phyloP scores from a whole-genome alignment of 2,888 invertebrate species.

The Dendrolimus houi region DNA sequence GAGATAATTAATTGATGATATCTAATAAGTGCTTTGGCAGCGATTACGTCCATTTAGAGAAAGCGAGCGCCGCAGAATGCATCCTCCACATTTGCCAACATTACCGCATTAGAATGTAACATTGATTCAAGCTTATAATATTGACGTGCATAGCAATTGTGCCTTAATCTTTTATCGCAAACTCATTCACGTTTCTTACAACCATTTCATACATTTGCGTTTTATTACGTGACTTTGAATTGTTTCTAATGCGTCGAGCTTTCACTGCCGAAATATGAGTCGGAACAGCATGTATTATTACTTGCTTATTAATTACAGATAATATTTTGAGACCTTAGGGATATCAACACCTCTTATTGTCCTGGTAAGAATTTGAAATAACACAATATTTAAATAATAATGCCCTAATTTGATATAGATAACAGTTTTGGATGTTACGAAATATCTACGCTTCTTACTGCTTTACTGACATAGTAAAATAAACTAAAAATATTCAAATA shows the following conservation, averaged over 20 bases:
- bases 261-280: neutral
- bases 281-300: no score
- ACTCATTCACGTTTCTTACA: conserved; percentile 16
- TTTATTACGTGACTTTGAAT: neutral
- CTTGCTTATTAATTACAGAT: no score
- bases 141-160: conserved; percentile 9
- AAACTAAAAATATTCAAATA: no score
- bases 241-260: neutral
- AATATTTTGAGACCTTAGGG: no score
- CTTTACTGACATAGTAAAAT: no score
- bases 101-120: conserved; percentile 21
- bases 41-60: conserved; percentile 29
- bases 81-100: conserved; percentile 21
- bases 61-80: conserved; percentile 34
- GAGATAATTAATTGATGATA: conserved; percentile 3
- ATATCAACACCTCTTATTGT: neutral
- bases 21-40: conserved; percentile 29
- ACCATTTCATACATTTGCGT: conserved; percentile 8
- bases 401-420: no score
- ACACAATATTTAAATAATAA: neutral
- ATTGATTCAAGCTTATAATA: conserved; percentile 22
- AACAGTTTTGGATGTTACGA: no score
- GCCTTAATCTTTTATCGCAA: conserved; percentile 15
- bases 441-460: no score
- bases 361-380: neutral